Evolutionary conservation across 2,888 invertebrate species (phyloP), one percentile per base, ranked within the genome.

Genomic region (Lycia hirtaria): DNA sequence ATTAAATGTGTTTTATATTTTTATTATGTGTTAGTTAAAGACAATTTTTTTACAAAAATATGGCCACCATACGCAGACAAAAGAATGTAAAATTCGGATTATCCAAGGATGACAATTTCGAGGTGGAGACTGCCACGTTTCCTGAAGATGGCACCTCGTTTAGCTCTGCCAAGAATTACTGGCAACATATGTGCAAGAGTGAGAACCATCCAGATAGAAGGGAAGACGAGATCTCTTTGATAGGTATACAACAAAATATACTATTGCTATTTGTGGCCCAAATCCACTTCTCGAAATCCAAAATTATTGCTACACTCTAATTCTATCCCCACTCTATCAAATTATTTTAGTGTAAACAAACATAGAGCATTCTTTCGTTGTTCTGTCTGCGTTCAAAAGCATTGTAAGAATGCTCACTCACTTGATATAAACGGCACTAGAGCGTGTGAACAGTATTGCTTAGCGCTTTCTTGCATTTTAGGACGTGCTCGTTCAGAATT

Each of bases 71-170:
- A 68, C 78, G 85, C 50, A 80, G 77, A 41, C 80, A 81, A 64
- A 88, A 83, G 49, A 85, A 83, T 50, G 87, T 83, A 2, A 88
- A 80, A 59, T 88, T 89, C 30, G 88, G 88, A 0, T 30, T 89
- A 4, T 85, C 85, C 0, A 88, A 88, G 48, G 90, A 90, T 44
- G 89, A 88, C 43, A 80, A 72, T 35, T 83, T 70, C 12, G 80
- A 81, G 1, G 73, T 80, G 53, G 85, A 82, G 49, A 67, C 63
- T 1, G 28, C 53, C 0, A 59, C 64, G 3, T 73, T 70, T 15
- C 68, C 73, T 1, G 85, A 86, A 7, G 87, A 85, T 40, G 87
- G 80, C 0, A 79, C 52, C 41, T 68, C 78, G 5, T 91, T 90
- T 55, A 73, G 57, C 26, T 85, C 84, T 0, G 78, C 88, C 0